Evolutionary conservation across 2,113 vertebrate species (phyloP).

Genomic region (Ptilonorhynchus violaceus): DNA sequence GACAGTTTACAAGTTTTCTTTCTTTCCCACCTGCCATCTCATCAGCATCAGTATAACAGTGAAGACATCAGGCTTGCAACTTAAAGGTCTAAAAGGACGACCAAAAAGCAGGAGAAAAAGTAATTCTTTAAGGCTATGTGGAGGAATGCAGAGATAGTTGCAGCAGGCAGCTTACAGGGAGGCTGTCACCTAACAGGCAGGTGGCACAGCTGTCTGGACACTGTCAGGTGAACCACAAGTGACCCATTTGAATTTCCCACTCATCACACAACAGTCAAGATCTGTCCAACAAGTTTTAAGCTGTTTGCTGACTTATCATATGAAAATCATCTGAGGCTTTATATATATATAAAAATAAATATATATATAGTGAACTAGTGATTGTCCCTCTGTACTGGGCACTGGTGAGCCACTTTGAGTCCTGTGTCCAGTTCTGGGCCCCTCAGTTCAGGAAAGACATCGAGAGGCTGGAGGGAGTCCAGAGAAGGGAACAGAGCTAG

Average conservation of each 20-base stretch:
- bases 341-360: background rate
- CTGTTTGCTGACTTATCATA: background rate
- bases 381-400: too few species aligned
- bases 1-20: background rate
- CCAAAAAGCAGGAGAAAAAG: background rate
- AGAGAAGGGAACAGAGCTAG: background rate
- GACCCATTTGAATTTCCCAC: background rate
- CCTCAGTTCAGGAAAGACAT: background rate
- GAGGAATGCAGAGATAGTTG: background rate
- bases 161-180: background rate
- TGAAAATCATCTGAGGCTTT: background rate
- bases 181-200: background rate
- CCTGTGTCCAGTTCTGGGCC: background rate
- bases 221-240: background rate
- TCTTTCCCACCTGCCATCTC: background rate
- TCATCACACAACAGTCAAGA: background rate
- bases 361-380: background rate
- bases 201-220: background rate
- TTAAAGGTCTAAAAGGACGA: background rate
- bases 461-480: background rate
- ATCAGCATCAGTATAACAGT: background rate
- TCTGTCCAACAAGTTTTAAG: background rate
- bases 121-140: background rate
- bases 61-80: background rate
- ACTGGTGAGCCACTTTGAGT: fast-evolving